phyloP scores from a whole-genome alignment of 1,140 invertebrate genomes.

The Panagrolaimus sp. region DNA sequence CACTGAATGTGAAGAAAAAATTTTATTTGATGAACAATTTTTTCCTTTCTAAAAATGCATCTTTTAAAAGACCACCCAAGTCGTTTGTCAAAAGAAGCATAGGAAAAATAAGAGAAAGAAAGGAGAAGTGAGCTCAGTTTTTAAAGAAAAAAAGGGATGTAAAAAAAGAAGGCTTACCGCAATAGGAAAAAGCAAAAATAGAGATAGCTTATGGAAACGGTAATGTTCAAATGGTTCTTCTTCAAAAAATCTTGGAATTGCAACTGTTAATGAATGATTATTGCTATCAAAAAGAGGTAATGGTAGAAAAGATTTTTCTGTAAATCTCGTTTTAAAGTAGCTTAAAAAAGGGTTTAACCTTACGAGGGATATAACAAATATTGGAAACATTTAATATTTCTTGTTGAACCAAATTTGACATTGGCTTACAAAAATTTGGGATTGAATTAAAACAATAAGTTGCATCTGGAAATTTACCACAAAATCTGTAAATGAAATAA shows the following conservation, averaged over 20 bases:
- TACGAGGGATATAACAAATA: background rate
- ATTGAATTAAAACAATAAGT: background rate
- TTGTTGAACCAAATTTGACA: background rate
- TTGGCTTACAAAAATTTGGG: background rate
- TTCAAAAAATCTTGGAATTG: constrained; percentile 10
- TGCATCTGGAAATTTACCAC: background rate
- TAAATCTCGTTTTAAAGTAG: background rate
- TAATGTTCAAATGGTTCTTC: background rate
- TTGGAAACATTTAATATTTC: background rate
- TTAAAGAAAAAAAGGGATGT: background rate
- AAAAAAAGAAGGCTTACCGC: background rate
- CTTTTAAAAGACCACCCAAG: background rate
- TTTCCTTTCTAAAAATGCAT: background rate
- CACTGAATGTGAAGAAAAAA: background rate
- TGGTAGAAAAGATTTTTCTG: constrained; percentile 1
- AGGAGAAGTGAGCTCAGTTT: no score
- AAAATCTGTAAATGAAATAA: background rate
- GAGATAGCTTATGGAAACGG: background rate
- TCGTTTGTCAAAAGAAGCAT: background rate
- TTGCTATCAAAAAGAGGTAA: background rate
- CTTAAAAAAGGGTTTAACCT: background rate
- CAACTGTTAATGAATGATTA: background rate
- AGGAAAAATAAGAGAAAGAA: no score
- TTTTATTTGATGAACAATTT: background rate
- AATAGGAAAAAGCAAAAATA: background rate